Evolutionary conservation across 1,140 invertebrate species (phyloP), one percentile per base, ranked within the genome.

Genomic region (Cydia fagiglandana): DNA sequence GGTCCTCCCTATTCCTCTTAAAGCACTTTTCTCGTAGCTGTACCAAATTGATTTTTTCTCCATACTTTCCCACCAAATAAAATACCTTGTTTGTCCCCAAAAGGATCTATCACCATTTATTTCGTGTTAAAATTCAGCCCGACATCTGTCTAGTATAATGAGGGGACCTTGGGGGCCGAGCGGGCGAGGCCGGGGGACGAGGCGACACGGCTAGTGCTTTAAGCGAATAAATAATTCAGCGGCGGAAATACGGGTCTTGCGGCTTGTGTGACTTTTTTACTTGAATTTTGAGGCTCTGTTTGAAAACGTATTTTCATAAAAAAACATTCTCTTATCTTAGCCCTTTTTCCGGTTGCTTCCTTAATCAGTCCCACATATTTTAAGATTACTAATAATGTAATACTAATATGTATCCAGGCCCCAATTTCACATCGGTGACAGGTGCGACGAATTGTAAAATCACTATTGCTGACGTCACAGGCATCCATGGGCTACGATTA

Each of bases 111-210:
- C 34, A 38, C 34, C 66, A 70, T 70, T 70, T 70, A 70, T 70
- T 70, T 70, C 15, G 15, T 41, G 66, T 70, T 70, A 41, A 38
- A 70, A 70, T 70, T 34, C 66, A 38, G 30, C 66, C 15, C 66
- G 66, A 38, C 66, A 38, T 70, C 66, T 70, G 66, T 70, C 66
- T 70, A 70, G 38, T 10, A 70, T 70, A 70, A 70, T 70, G 66
- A 70, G 66, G 66, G 66, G 34, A 15, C 7, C 6, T 38, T 15
- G 66, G 34, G 66, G 34, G 30, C 17, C 28, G 64, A 64, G 64
- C 28, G 30, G 64, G 66, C 17, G 56, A 24, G 56, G 56, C 2
- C 9, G 17, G 56, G 56, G 56, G 56, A 17, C n/a, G 15, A 24
- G 20, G 66, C 15, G 30, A 70, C 66, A 70, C 66, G n/a, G 34